Evolutionary conservation across 2,797 vertebrate genomes (phyloP).

Genomic region (Pterois miles): DNA sequence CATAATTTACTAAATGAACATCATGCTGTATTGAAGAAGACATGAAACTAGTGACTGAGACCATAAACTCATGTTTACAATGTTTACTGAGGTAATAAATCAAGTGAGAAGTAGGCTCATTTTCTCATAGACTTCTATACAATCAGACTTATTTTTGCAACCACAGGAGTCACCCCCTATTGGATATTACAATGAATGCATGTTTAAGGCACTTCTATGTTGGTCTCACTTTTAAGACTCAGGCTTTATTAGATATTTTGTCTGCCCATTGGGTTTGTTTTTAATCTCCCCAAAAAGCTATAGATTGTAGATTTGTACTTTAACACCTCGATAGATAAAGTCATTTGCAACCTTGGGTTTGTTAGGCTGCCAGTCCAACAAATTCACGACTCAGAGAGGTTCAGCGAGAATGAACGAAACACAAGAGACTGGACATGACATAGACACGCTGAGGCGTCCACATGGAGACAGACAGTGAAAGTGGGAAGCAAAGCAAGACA

Average conservation of each 20-base stretch:
- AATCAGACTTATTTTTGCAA: no score
- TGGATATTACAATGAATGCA: no score
- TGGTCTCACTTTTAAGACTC: fast-evolving
- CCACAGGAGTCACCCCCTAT: no score
- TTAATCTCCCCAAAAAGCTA: not conserved
- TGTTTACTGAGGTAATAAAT: no score
- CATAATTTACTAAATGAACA: no score
- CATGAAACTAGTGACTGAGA: no score
- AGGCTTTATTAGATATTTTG: constrained; percentile 53
- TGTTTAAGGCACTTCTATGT: no score
- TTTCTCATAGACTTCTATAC: no score
- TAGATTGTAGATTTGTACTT: no score
- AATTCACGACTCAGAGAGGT: constrained; percentile 24
- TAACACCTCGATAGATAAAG: constrained; percentile 20
- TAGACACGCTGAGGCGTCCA: constrained; percentile 48
- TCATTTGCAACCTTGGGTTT: constrained; percentile 47
- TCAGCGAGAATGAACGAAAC: constrained; percentile 52
- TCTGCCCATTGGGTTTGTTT: constrained; percentile 21
- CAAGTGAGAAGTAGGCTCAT: no score
- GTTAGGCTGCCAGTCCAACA: constrained; percentile 24
- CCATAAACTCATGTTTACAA: no score
- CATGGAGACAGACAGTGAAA: constrained; percentile 37
- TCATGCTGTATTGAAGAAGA: no score
- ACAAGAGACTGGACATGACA: constrained; percentile 46
- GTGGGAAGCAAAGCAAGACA: constrained; percentile 65